phyloP scores from a whole-genome alignment of 1,140 invertebrate genomes.

The Stegodyphus mimosarum region DNA sequence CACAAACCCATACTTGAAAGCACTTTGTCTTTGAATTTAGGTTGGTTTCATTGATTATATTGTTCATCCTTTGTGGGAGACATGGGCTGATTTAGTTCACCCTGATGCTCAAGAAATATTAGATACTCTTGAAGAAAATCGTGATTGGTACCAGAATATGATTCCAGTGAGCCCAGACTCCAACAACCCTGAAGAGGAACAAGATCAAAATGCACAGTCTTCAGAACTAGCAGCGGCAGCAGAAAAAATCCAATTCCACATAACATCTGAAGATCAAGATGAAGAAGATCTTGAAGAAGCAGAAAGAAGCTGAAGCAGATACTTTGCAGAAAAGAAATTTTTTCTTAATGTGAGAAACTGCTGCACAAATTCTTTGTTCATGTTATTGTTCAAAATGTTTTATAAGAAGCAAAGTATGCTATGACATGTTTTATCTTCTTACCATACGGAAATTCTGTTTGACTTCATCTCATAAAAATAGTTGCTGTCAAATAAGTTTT shows the following conservation, averaged over 20 bases:
- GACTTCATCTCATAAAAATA: not conserved
- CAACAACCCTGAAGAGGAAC: not conserved
- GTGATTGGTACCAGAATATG: constrained; percentile 94
- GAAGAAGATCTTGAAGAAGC: constrained; percentile 64
- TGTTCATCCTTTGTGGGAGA: constrained; percentile 98
- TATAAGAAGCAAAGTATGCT: too few relatives aligned
- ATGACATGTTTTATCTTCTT: too few relatives aligned
- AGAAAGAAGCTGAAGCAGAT: constrained; percentile 75
- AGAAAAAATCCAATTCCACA: constrained; percentile 72
- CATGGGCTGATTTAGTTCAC: constrained; percentile 98
- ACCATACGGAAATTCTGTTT: too few relatives aligned
- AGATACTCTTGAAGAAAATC: constrained; percentile 96
- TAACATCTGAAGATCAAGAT: constrained; percentile 86
- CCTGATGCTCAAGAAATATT: constrained; percentile 98
- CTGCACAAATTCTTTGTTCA: not conserved
- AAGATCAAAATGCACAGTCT: constrained; percentile 58
- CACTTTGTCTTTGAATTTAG: constrained; percentile 67
- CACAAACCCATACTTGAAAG: too few relatives aligned
- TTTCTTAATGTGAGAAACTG: not conserved
- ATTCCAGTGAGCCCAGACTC: constrained; percentile 73
- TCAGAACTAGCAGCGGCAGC: constrained; percentile 70
- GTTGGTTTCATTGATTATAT: constrained; percentile 99
- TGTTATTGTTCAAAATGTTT: too few relatives aligned
- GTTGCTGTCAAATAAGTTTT: not conserved
- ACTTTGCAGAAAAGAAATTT: not conserved